Base-by-base conservation (phyloP, 2,113 vertebrate genomes). In the Boulengeromyrus knoepffleri region DNA sequence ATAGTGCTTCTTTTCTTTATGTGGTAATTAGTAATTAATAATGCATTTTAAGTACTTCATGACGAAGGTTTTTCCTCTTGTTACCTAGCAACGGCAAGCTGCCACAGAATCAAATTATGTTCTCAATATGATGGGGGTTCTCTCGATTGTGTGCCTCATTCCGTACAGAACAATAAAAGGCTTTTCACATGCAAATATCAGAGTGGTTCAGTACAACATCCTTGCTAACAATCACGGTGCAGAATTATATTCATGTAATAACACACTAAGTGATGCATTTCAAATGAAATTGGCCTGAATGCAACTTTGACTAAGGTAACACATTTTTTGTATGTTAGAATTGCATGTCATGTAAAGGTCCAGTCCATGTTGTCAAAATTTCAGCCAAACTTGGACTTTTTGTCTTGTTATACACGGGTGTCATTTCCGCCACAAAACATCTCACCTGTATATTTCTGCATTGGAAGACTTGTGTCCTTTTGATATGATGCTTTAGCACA, bases 81-180 rank as follows among this genome's bases (percentile, higher is more conserved):
- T 96, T 96, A 94, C 96, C 95, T 96, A 96, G 96, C 95, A 96
- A 96, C 96, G 92, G 89, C 88, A 93, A 93, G 90, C 90, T 90
- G 95, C 94, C 92, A 92, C 85, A 90, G 90, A 93, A 94, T 93
- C 90, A 92, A 93, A 92, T 92, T 89, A 91, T 86, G 92, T 91
- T 88, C 84, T 90, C 90, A 92, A 90, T 90, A 58, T 91, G 91
- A 92, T 91, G 74, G 90, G 88, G 46, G 88, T 89, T 92, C 89
- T 91, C 77, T 84, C 92, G 93, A 92, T 93, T 92, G 90, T 90
- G 91, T 89, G 46, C 92, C 90, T 93, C 91, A 92, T 93, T 93
- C 91, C 92, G 83, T 89, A 90, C 89, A 39, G 90, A 89, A 90
- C 92, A 89, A 77, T 70, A 80, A 90, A 70, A 90, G 45, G 50